Evolutionary conservation across 2,113 vertebrate genomes (phyloP).

Genomic region (Ceyx margarethae): DNA sequence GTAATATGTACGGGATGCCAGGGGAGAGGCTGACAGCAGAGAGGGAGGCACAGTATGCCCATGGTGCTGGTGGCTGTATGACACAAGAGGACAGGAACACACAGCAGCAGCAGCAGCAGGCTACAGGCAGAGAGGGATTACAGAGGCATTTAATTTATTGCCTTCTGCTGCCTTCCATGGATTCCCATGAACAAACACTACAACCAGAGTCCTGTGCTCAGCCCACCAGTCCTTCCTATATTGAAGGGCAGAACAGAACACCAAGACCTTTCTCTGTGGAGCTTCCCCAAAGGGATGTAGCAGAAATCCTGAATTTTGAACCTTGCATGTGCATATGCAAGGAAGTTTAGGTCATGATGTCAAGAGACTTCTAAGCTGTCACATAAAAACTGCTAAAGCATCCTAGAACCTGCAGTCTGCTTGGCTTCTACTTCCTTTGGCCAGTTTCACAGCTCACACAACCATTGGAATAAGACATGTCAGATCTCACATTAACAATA

Average conservation of each 20-base stretch:
- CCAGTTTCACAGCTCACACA: constrained; percentile 14
- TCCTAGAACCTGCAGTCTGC: background rate
- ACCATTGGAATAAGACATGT: background rate
- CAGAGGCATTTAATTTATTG: background rate
- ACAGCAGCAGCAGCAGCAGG: background rate
- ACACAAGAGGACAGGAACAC: background rate
- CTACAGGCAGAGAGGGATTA: background rate
- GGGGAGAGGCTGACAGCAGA: background rate
- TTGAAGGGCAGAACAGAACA: background rate
- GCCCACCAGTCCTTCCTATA: accelerated
- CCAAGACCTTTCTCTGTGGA: accelerated
- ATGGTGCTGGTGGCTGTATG: accelerated
- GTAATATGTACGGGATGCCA: background rate
- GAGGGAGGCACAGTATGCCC: accelerated
- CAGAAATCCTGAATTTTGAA: background rate
- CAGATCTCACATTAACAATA: constrained; percentile 6
- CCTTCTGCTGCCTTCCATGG: background rate
- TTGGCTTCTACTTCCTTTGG: background rate
- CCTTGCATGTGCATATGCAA: background rate
- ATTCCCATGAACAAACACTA: background rate
- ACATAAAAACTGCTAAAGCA: background rate
- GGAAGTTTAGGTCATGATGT: background rate
- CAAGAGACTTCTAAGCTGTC: background rate
- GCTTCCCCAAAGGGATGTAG: background rate
- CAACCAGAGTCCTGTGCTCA: background rate